phyloP scores from a whole-genome alignment of 2,888 invertebrate genomes.

The Melanargia galathea region DNA sequence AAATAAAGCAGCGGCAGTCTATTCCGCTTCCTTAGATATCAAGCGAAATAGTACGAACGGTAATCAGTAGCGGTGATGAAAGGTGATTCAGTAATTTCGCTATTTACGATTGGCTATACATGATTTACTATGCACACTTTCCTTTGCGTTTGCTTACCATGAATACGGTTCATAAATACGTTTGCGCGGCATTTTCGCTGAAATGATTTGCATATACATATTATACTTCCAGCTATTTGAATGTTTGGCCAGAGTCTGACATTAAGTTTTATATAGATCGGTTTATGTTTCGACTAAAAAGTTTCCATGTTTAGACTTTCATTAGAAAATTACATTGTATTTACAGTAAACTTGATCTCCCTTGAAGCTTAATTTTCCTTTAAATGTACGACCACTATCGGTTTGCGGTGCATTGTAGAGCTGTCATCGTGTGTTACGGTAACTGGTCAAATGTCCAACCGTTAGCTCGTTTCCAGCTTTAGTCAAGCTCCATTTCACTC shows the following conservation, averaged over 20 bases:
- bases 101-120: constrained; percentile 27
- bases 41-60: constrained; percentile 18
- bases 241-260: constrained; percentile 11
- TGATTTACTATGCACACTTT: constrained; percentile 22
- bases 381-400: not conserved
- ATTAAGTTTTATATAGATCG: not conserved
- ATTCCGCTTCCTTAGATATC: not conserved
- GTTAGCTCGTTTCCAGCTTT: constrained; percentile 21
- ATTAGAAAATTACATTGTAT: not conserved
- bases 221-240: not conserved
- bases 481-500: constrained; percentile 23
- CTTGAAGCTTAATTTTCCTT: not conserved
- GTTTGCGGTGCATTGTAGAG: constrained; percentile 14
- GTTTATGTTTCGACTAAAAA: not conserved
- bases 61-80: constrained; percentile 14
- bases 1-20: too few relatives aligned
- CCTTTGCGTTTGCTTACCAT: constrained; percentile 13
- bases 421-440: constrained; percentile 16
- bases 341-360: not conserved
- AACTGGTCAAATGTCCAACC: constrained; percentile 20
- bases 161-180: not conserved
- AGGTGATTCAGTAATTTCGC: constrained; percentile 23
- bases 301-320: constrained; percentile 2
- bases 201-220: constrained; percentile 5
- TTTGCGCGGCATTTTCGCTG: not conserved